Conservation (phyloP, 92 coral and sea anemone species). For the Porites divaricata region DNA sequence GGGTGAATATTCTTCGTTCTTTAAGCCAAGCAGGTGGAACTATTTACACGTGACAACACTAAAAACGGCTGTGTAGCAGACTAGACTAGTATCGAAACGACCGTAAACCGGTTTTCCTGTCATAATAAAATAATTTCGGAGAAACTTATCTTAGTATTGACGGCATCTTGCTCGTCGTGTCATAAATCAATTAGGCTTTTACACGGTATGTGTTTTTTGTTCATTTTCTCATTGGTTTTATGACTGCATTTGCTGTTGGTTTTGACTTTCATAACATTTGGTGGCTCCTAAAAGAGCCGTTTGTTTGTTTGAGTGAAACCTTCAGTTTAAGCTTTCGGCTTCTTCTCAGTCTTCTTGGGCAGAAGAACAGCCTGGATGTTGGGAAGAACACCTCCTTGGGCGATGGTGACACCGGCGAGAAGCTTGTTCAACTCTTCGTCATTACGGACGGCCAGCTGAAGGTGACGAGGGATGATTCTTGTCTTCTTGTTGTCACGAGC, state of each 20-base stretch:
- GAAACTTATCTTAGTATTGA: too few species aligned
- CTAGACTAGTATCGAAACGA: too few species aligned
- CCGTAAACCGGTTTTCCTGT: too few species aligned
- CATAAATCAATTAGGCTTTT: too few species aligned
- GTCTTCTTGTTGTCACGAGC: slow-evolving; percentile 73
- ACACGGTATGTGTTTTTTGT: too few species aligned
- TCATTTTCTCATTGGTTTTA: too few species aligned
- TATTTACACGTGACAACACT: too few species aligned
- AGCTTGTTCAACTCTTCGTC: slow-evolving; percentile 67
- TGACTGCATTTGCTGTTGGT: neutral
- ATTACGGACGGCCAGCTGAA: slow-evolving; percentile 70
- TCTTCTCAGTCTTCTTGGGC: slow-evolving; percentile 66
- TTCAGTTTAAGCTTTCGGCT: slow-evolving; percentile 24
- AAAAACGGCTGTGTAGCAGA: too few species aligned
- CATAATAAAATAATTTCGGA: too few species aligned
- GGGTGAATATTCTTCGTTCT: too few species aligned
- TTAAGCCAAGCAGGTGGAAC: too few species aligned
- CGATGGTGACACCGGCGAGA: slow-evolving; percentile 59
- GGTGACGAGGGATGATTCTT: slow-evolving; percentile 69
- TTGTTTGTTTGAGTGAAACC: neutral
- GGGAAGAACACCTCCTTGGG: slow-evolving; percentile 39
- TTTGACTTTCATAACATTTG: neutral
- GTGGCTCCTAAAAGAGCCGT: slow-evolving; percentile 33
- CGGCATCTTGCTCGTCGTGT: too few species aligned
- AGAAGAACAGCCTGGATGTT: slow-evolving; percentile 66